Percentiles rank a stretch among this genome's conserved stretches.
These are phyloP conservation scores for Selene dorsalis DNA, from an alignment of 2,797 vertebrate species.

Conservation along the genomic window DNA sequence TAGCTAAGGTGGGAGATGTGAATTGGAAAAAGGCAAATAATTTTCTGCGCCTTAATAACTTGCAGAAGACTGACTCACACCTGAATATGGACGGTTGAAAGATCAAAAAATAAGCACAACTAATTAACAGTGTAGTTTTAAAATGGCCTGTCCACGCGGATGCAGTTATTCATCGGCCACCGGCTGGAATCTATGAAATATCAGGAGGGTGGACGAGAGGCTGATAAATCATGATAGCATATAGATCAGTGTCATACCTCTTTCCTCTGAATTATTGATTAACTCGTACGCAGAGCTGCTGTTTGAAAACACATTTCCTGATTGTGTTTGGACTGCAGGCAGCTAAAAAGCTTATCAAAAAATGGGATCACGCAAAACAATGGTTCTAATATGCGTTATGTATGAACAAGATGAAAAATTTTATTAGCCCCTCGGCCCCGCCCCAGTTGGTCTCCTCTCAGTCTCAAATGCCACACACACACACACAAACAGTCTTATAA, in stretches of 20 bases:
- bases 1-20: constrained; percentile 64
- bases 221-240: constrained; percentile 70
- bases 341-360: constrained; percentile 56
- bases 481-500: constrained; percentile 41
- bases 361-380: constrained; percentile 48
- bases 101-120: constrained; percentile 61
- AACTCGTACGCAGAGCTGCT: constrained; percentile 47
- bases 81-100: constrained; percentile 44
- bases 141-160: constrained; percentile 57
- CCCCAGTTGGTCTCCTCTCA: constrained; percentile 3
- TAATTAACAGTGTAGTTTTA: constrained; percentile 69
- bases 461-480: constrained; percentile 36
- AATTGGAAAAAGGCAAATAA: constrained; percentile 61
- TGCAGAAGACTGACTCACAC: constrained; percentile 21
- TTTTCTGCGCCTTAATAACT: constrained; percentile 60
- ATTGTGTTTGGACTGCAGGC: constrained; percentile 48
- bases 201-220: constrained; percentile 56
- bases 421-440: constrained; percentile 14
- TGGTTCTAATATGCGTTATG: constrained; percentile 51
- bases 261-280: constrained; percentile 76
- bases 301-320: constrained; percentile 65
- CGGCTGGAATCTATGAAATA: constrained; percentile 55
- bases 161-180: constrained; percentile 57
- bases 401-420: constrained; percentile 46
- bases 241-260: constrained; percentile 72